Evolutionary conservation across 2,888 invertebrate genomes (phyloP), one percentile per base, ranked within the genome.

Genomic region (Scotopteryx bipunctaria): DNA sequence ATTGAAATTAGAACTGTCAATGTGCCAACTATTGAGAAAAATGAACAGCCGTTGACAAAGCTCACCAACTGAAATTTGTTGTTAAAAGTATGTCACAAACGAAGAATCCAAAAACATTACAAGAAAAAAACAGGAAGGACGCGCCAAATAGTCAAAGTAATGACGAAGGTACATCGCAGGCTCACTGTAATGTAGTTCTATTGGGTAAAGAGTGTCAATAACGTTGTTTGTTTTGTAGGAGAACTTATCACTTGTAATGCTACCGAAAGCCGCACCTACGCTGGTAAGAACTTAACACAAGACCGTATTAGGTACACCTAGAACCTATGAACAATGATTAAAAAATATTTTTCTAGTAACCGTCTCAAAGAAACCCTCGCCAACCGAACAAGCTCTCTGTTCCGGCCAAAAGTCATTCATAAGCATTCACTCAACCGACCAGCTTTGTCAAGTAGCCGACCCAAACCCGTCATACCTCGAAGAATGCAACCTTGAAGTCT

Each of bases 31-130:
- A 74, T 75, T 76, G 73, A 78, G 73, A 81, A 83, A 85, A 86
- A 84, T 83, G 80, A 75, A 81, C 80, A 83, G 78, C 71, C 72
- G 79, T 87, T 86, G 85, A 86, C 85, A 85, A 83, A 79, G 76
- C 70, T 80, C 73, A 77, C 78, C 79, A 76, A 80, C 76, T 86
- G 85, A 90, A 89, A 90, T 88, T 90, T 81, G 79, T 83, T 83
- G 88, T 88, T 81, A 73, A 68, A 81, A 87, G 82, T 84, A 90
- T 90, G 90, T 89, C 88, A 85, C 63, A 83, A 67, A 80, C 82
- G 78, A 88, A 80, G 83, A 86, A 85, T 82, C 74, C 71, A 73
- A 71, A 80, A 64, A 87, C 84, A 85, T 75, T 81, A 77, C 66
- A 81, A 56, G 81, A 86, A 71, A 85, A 81, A 82, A 79, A 64